Conservation (phyloP, 2,113 vertebrate genomes). For the Takifugu flavidus region DNA sequence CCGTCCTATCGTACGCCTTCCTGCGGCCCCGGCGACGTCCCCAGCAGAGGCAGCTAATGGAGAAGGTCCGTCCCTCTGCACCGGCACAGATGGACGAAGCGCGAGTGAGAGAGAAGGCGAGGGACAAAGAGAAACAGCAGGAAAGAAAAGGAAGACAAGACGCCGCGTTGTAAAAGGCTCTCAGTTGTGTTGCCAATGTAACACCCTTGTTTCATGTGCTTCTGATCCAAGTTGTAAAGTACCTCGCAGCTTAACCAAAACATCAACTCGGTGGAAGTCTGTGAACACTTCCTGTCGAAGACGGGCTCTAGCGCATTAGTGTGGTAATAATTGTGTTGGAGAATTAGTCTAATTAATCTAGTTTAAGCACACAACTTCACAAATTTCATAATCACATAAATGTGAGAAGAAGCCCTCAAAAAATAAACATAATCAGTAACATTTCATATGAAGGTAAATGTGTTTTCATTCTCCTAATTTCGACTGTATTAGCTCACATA, state of each 20-base stretch:
- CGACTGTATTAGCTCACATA: too few species aligned
- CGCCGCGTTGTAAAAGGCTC: conserved; percentile 35
- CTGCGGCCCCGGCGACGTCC: conserved; percentile 11
- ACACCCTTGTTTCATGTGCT: conserved; percentile 49
- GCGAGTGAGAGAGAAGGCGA: conserved; percentile 3
- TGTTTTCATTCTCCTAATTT: too few species aligned
- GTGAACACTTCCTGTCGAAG: too few species aligned
- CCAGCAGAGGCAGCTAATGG: conserved; percentile 56
- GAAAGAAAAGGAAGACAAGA: conserved; percentile 23
- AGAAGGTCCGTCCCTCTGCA: conserved; percentile 57
- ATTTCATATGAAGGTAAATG: too few species aligned
- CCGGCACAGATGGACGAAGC: conserved; percentile 37
- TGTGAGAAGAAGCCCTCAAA: too few species aligned
- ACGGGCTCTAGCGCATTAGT: not conserved
- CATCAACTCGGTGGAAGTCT: conserved; percentile 4
- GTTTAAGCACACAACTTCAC: not conserved
- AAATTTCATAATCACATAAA: not conserved
- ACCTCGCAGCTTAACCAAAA: conserved; percentile 17
- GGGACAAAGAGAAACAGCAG: conserved; percentile 24
- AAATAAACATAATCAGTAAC: too few species aligned
- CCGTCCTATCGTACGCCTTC: conserved; percentile 19
- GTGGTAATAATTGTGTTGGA: not conserved
- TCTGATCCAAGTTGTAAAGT: conserved; percentile 34
- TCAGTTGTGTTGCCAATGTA: conserved; percentile 41
- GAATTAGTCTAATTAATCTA: not conserved